phyloP scores from a whole-genome alignment of 1,140 invertebrate species.

The Drosophila parvula region DNA sequence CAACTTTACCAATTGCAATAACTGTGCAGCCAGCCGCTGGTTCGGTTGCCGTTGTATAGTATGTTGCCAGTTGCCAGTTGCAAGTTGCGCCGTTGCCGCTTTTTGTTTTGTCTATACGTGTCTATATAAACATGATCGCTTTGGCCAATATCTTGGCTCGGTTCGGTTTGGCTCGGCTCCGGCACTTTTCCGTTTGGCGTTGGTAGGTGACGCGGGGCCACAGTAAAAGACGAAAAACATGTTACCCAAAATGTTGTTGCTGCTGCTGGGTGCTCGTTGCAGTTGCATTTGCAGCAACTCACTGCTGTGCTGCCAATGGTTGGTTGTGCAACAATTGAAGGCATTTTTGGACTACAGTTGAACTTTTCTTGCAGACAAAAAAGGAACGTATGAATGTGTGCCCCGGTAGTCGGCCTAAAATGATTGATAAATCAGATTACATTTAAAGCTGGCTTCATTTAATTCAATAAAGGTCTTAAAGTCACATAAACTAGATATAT shows the following conservation, averaged over 20 bases:
- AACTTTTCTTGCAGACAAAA: conserved; percentile 29
- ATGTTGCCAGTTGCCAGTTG: conserved; percentile 19
- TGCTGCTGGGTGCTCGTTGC: conserved; percentile 24
- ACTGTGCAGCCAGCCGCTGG: conserved; percentile 45
- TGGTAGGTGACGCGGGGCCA: conserved; percentile 32
- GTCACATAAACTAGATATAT: not conserved
- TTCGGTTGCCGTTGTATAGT: conserved; percentile 11
- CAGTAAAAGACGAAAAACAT: conserved; percentile 57
- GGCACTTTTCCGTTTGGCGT: conserved; percentile 47
- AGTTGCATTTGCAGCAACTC: conserved; percentile 28
- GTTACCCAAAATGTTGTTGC: conserved; percentile 61
- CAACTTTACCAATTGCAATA: conserved; percentile 70
- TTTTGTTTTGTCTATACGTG: conserved; percentile 57
- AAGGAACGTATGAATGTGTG: conserved; percentile 11
- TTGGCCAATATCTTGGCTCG: conserved; percentile 72
- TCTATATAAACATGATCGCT: conserved; percentile 78
- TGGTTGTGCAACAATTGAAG: conserved; percentile 71
- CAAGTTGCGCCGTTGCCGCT: conserved; percentile 5
- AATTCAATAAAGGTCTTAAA: not conserved
- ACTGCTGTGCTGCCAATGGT: conserved; percentile 30
- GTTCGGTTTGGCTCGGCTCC: not conserved
- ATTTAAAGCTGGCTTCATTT: conserved; percentile 6
- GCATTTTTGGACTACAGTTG: conserved; percentile 39
- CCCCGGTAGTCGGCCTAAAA: not conserved
- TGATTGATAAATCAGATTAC: conserved; percentile 42